A percentile compares a stretch with the other conserved stretches of the same genome.
phyloP scores from a whole-genome alignment of 2,113 vertebrate species.

The Datnioides undecimradiatus region DNA sequence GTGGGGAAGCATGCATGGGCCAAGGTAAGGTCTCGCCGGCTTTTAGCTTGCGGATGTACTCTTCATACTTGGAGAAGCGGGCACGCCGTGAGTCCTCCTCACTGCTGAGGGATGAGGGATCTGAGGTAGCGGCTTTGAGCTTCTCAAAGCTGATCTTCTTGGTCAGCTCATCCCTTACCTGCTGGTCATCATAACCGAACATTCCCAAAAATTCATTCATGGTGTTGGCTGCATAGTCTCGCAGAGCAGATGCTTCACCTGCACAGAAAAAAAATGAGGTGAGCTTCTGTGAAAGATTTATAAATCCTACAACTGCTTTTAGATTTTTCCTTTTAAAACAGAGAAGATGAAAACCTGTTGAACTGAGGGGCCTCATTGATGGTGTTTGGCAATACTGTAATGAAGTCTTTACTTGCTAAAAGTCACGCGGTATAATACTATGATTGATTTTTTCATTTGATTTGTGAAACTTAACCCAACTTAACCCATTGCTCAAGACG shows the following conservation, averaged over 20 bases:
- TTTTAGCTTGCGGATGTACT: constrained; percentile 98
- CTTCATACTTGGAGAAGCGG: constrained; percentile 98
- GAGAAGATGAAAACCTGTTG: background rate
- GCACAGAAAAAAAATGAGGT: constrained; percentile 34
- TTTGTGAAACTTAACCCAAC: constrained; percentile 12
- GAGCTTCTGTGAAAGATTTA: background rate
- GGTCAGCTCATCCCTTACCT: constrained; percentile 94
- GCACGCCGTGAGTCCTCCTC: constrained; percentile 92
- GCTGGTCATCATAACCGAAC: constrained; percentile 97
- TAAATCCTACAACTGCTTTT: background rate
- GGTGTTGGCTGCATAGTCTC: constrained; percentile 96
- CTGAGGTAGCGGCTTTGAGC: constrained; percentile 92
- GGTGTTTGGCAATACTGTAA: background rate
- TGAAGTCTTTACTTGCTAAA: background rate
- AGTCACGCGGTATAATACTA: background rate
- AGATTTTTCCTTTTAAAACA: background rate
- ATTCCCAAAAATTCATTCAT: constrained; percentile 98
- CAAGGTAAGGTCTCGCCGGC: constrained; percentile 94
- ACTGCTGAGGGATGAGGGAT: constrained; percentile 84
- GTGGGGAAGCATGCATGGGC: constrained; percentile 86
- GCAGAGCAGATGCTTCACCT: constrained; percentile 94
- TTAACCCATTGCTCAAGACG: constrained; percentile 16
- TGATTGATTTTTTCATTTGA: constrained; percentile 12
- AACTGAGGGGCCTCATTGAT: background rate
- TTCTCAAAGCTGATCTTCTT: constrained; percentile 98